Percentiles rank a stretch among this genome's conserved stretches.
Evolutionary conservation across 2,797 vertebrate species (phyloP).

Genomic region (Amphiprion clarkii): DNA sequence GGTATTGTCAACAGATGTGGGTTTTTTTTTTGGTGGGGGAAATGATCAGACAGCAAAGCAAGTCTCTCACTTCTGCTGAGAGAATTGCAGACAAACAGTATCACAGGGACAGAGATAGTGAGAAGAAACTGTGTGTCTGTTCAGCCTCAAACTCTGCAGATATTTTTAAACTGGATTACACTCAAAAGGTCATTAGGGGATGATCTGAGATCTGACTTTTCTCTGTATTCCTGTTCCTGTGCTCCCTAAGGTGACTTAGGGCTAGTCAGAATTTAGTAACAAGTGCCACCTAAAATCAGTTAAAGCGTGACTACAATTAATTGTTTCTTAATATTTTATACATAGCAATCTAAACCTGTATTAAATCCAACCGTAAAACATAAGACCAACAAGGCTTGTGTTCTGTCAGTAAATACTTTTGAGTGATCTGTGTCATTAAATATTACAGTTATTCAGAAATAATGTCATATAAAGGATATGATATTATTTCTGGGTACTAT

Average conservation of each 20-base stretch:
- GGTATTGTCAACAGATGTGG: constrained; percentile 73
- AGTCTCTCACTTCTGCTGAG: constrained; percentile 31
- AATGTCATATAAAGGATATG: no score
- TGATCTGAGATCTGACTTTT: neutral
- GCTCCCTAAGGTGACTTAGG: neutral
- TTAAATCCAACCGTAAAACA: neutral
- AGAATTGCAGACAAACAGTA: constrained; percentile 22
- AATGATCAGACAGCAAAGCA: constrained; percentile 53
- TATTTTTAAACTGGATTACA: neutral
- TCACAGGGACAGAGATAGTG: neutral
- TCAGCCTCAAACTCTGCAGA: constrained; percentile 5
- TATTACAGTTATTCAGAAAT: no score
- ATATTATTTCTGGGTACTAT: no score
- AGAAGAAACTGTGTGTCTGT: neutral
- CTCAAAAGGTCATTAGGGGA: neutral
- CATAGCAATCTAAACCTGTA: neutral
- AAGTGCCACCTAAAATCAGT: neutral
- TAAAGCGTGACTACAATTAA: neutral
- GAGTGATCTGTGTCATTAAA: neutral
- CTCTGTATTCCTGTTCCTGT: neutral
- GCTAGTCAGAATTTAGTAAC: neutral
- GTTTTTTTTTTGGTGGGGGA: constrained; percentile 16
- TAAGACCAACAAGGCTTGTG: neutral
- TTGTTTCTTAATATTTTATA: neutral
- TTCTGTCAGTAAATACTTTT: no score